Percentiles rank a stretch among this genome's conserved stretches.
Evolutionary conservation across 2,113 vertebrate species (phyloP).

Genomic region (Manacus vitellinus): DNA sequence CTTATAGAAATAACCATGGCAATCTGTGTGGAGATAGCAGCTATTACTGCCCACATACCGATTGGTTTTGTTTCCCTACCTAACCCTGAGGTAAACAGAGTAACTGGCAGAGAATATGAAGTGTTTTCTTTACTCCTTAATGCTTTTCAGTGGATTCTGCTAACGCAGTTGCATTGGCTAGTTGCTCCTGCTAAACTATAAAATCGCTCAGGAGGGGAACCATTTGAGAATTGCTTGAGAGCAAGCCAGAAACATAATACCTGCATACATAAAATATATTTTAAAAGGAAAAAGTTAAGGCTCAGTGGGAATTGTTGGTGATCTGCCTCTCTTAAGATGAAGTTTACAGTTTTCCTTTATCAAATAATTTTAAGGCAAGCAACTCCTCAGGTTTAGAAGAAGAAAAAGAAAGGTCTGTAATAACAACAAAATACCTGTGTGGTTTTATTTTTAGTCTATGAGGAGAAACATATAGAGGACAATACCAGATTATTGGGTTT

Average conservation of each 20-base stretch:
- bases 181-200: slow-evolving; percentile 4
- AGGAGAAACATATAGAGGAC: background rate
- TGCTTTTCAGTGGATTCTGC: slow-evolving; percentile 1
- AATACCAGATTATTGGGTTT: background rate
- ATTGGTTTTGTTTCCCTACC: slow-evolving; percentile 35
- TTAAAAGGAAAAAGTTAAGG: slow-evolving; percentile 27
- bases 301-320: background rate
- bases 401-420: background rate
- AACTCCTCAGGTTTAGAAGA: background rate
- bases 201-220: slow-evolving; percentile 44
- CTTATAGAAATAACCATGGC: slow-evolving; percentile 28
- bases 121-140: background rate
- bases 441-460: background rate
- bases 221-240: background rate
- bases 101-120: slow-evolving; percentile 12
- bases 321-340: slow-evolving; percentile 15
- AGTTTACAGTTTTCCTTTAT: background rate
- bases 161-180: background rate
- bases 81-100: slow-evolving; percentile 38
- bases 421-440: background rate
- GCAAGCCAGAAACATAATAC: slow-evolving; percentile 8
- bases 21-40: slow-evolving; percentile 47
- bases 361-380: background rate
- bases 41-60: slow-evolving; percentile 26
- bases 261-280: background rate